Conservation (phyloP, 2,797 vertebrate species). For the Pteropus rufus region DNA sequence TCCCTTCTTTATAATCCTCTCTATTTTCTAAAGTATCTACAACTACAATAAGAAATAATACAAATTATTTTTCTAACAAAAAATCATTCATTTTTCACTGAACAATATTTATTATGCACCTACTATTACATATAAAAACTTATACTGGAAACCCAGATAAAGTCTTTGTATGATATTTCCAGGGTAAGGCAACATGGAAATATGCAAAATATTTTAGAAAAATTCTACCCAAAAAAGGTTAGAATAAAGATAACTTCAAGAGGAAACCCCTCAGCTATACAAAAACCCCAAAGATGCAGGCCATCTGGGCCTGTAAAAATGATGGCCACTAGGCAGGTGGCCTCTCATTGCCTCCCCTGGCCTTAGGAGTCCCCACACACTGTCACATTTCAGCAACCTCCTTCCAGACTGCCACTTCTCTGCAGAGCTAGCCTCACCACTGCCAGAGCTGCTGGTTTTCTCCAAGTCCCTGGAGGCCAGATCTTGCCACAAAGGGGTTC, state of each 20-base stretch:
- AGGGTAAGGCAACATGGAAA: not conserved
- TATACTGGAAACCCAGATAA: not conserved
- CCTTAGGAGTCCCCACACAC: not conserved
- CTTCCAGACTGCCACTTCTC: not conserved
- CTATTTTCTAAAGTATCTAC: not conserved
- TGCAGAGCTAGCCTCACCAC: not conserved
- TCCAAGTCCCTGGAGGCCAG: not conserved
- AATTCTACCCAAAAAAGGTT: not conserved
- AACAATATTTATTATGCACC: not conserved
- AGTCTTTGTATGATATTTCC: not conserved
- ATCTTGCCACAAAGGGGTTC: not conserved
- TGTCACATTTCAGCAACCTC: not conserved
- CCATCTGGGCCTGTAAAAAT: not conserved
- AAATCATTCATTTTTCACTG: not conserved
- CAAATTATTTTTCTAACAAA: not conserved
- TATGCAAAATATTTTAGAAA: not conserved
- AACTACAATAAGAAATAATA: not conserved
- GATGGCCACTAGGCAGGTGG: rapidly evolving
- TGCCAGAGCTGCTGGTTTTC: not conserved
- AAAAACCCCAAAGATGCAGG: not conserved
- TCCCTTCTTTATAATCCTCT: not conserved
- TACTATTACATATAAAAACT: not conserved
- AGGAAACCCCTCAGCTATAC: not conserved
- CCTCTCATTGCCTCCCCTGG: not conserved
- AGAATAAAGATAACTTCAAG: not conserved